These are phyloP conservation scores for Frankliniella fusca DNA, from an alignment of 2,888 invertebrate genomes.

Conservation along the genomic window DNA sequence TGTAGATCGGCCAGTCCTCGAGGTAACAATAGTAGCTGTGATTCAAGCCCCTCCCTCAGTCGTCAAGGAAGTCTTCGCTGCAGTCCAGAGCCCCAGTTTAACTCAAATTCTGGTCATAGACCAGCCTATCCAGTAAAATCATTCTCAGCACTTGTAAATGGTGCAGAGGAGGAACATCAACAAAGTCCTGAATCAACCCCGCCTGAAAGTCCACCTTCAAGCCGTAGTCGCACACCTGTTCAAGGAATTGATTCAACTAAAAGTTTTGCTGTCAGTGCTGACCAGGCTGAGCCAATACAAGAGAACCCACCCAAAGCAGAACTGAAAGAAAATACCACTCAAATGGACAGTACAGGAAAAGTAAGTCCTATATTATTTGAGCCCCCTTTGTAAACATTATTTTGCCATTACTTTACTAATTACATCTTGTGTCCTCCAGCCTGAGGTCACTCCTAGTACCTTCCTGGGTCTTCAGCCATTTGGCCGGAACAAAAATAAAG, in stretches of 20 bases:
- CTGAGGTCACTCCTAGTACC: not conserved
- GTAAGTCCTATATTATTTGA: not conserved
- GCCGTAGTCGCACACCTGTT: not conserved
- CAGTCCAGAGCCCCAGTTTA: not conserved
- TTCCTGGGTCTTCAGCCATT: constrained; percentile 44
- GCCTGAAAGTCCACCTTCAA: not conserved
- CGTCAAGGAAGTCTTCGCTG: not conserved
- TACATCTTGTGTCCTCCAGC: not conserved
- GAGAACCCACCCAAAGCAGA: not conserved
- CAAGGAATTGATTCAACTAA: not conserved
- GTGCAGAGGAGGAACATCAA: not conserved
- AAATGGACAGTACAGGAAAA: not conserved
- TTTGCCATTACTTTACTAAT: not conserved
- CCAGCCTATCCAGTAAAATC: not conserved
- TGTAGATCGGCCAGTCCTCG: not conserved
- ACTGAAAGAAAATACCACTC: not conserved
- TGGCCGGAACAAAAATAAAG: constrained; percentile 45
- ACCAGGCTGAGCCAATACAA: not conserved
- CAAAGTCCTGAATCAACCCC: not conserved
- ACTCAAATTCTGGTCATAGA: not conserved
- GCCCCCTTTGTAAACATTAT: not conserved
- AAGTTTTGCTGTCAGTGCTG: not conserved
- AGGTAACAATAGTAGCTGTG: not conserved
- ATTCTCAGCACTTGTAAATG: not conserved
- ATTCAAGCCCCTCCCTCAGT: not conserved